These are phyloP conservation scores for Drosophila ironensis DNA, from an alignment of 1,140 invertebrate genomes.

Conservation along the genomic window DNA sequence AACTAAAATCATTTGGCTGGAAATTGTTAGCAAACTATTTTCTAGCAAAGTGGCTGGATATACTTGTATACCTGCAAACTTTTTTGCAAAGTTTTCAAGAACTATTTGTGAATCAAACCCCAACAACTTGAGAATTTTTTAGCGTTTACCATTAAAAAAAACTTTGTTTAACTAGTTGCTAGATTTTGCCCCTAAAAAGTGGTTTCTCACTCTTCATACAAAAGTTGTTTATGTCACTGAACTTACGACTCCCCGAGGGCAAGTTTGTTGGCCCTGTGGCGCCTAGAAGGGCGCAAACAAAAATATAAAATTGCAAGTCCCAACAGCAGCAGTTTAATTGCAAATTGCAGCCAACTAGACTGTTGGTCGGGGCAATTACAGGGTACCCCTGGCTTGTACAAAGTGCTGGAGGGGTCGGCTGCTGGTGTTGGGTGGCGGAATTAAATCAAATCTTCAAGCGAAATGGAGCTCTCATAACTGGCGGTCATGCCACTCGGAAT, in stretches of 20 bases:
- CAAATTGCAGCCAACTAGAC: conserved; percentile 17
- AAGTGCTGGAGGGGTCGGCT: not conserved
- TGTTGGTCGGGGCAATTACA: conserved; percentile 12
- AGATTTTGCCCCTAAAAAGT: not conserved
- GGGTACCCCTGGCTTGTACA: not conserved
- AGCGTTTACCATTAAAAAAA: not conserved
- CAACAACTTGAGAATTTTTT: too few relatives aligned
- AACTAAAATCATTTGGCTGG: too few relatives aligned
- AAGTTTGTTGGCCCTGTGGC: not conserved
- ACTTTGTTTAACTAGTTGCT: not conserved
- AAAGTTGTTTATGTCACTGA: conserved; percentile 4
- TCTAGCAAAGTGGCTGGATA: too few relatives aligned
- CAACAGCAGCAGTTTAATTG: conserved; percentile 27
- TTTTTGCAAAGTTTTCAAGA: too few relatives aligned
- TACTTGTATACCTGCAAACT: too few relatives aligned
- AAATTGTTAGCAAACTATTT: too few relatives aligned
- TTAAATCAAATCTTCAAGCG: conserved; percentile 11
- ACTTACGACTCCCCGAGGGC: not conserved
- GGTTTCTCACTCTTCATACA: not conserved
- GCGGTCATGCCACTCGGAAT: too few relatives aligned
- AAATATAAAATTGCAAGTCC: not conserved
- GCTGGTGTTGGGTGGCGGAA: not conserved
- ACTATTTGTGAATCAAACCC: too few relatives aligned
- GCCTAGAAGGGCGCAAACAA: not conserved
- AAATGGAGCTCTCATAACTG: too few relatives aligned